A percentile compares a stretch with the other conserved stretches of the same genome.
These are phyloP conservation scores for Panulirus ornatus DNA, from an alignment of 1,140 invertebrate species.

Conservation along the genomic window DNA sequence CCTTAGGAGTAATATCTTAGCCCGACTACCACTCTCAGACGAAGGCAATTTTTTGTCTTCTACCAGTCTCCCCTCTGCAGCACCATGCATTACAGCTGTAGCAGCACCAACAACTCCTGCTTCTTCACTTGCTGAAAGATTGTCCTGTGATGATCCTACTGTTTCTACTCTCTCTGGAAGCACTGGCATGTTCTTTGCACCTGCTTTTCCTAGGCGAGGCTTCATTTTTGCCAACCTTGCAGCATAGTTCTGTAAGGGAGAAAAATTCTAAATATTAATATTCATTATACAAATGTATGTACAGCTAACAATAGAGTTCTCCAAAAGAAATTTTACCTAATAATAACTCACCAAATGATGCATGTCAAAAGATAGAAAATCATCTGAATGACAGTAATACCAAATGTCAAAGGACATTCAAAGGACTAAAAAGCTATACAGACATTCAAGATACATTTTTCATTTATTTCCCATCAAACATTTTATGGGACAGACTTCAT, in stretches of 20 bases:
- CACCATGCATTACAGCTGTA: too few species aligned
- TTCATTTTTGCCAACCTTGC: conserved; percentile 78
- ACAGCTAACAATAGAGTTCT: background rate
- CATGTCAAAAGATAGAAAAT: too few species aligned
- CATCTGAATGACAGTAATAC: too few species aligned
- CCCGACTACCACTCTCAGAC: conserved; percentile 64
- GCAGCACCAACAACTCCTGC: background rate
- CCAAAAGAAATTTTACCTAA: too few species aligned
- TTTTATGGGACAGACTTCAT: too few species aligned
- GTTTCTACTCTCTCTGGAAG: conserved; percentile 66
- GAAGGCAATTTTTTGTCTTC: conserved; percentile 60
- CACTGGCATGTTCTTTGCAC: conserved; percentile 78
- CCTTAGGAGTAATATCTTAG: conserved; percentile 74
- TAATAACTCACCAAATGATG: background rate
- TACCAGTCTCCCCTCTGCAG: background rate
- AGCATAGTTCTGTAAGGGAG: conserved; percentile 77
- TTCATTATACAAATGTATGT: background rate
- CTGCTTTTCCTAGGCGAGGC: conserved; percentile 76
- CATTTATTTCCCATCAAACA: too few species aligned
- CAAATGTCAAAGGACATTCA: too few species aligned
- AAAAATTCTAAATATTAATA: background rate
- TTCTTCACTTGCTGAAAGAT: background rate
- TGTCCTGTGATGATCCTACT: conserved; percentile 24
- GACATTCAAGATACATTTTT: too few species aligned
- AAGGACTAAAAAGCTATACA: too few species aligned